phyloP scores from a whole-genome alignment of 2,797 vertebrate species.

The Hapalemur alaotrensis region DNA sequence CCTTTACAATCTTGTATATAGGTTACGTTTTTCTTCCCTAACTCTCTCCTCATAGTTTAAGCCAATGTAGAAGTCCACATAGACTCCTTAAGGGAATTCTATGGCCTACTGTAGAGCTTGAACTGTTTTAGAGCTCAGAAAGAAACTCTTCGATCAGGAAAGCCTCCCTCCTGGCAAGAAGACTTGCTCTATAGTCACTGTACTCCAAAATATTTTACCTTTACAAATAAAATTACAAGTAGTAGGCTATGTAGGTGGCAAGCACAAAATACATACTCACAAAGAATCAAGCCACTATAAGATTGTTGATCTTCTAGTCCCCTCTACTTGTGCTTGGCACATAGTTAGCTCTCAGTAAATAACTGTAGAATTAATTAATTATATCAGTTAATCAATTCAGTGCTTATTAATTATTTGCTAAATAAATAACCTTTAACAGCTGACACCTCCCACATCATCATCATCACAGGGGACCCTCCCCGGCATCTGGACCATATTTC shows the following conservation, averaged over 20 bases:
- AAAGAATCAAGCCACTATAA: background rate
- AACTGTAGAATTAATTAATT: conserved; percentile 21
- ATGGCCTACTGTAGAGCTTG: background rate
- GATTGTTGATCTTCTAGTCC: background rate
- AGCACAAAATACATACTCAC: background rate
- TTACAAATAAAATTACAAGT: conserved; percentile 18
- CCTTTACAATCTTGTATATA: background rate
- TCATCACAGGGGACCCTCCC: background rate
- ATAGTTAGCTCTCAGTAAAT: conserved; percentile 20
- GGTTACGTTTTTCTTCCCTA: background rate
- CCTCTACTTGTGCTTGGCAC: background rate
- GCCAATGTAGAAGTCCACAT: background rate
- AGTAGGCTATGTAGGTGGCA: background rate
- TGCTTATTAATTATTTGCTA: conserved; percentile 1
- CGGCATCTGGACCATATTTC: background rate
- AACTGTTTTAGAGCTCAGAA: background rate
- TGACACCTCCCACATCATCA: background rate
- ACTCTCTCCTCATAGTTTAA: background rate
- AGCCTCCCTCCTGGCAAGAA: background rate
- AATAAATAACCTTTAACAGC: conserved; percentile 19
- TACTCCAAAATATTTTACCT: background rate
- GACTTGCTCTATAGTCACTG: background rate
- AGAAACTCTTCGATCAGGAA: background rate
- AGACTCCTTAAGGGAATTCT: background rate
- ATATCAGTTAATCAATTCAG: conserved; percentile 32